Percentiles rank a stretch among this genome's conserved stretches.
Evolutionary conservation across 2,113 vertebrate species (phyloP).

Genomic region (Pachypanchax playfairii): DNA sequence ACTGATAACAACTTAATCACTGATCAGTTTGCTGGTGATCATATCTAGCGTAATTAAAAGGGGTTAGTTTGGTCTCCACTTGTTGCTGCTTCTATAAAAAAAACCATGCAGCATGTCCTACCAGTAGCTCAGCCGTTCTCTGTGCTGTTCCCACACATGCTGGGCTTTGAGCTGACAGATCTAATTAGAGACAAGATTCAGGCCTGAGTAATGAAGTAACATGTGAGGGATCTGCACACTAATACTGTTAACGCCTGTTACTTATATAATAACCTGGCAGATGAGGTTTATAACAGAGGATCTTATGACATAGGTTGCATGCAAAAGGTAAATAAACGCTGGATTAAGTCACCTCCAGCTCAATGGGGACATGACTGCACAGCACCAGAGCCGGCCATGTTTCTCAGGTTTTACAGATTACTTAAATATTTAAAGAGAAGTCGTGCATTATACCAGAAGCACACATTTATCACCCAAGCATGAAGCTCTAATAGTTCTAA

Average conservation of each 20-base stretch:
- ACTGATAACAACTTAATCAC: not conserved
- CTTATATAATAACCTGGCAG: conserved; percentile 47
- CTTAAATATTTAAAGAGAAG: conserved; percentile 35
- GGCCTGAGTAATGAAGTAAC: conserved; percentile 45
- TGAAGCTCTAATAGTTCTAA: conserved; percentile 20
- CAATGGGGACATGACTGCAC: conserved; percentile 5
- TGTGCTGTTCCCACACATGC: conserved; percentile 57
- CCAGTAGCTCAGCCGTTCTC: conserved; percentile 48
- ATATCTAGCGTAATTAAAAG: not conserved
- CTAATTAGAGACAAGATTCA: conserved; percentile 64
- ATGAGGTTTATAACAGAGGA: conserved; percentile 27
- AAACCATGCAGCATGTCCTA: conserved; percentile 13
- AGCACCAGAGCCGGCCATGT: not conserved
- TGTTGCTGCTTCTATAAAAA: conserved; percentile 17
- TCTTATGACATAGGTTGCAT: conserved; percentile 25
- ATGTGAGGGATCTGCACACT: conserved; percentile 47
- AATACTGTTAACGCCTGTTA: conserved; percentile 40
- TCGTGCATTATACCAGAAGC: conserved; percentile 43
- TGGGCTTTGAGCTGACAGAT: conserved; percentile 66
- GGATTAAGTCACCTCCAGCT: conserved; percentile 11
- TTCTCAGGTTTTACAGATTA: conserved; percentile 20
- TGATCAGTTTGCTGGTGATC: conserved; percentile 4
- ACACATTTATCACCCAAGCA: conserved; percentile 57
- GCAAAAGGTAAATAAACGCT: conserved; percentile 9
- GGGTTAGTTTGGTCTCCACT: not conserved